phyloP scores from a whole-genome alignment of 2,888 invertebrate genomes.

The Eristalinus sepulchralis region DNA sequence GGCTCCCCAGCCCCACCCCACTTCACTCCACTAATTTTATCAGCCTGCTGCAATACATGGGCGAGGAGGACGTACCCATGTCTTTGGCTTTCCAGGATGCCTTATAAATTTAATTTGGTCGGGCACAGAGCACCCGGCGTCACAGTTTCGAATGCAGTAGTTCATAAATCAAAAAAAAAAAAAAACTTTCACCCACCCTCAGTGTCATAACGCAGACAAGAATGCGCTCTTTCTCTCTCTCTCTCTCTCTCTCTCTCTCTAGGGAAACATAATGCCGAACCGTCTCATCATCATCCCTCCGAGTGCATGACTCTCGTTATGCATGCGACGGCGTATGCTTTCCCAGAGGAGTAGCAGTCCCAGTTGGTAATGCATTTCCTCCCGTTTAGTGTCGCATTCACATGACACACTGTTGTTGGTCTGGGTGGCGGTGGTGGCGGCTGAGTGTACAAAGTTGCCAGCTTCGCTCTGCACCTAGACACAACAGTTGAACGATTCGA shows the following conservation, averaged over 20 bases:
- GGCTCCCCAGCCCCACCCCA: not conserved
- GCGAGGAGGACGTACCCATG: not conserved
- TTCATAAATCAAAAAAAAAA: constrained; percentile 59
- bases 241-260: not conserved
- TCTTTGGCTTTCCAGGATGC: not conserved
- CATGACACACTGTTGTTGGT: constrained; percentile 36
- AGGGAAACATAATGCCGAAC: not conserved
- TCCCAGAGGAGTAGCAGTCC: constrained; percentile 25
- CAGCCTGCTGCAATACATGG: not conserved
- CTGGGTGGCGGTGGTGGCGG: not conserved
- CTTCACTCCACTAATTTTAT: not conserved
- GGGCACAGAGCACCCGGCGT: constrained; percentile 35
- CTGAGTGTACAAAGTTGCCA: not conserved
- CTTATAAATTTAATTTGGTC: constrained; percentile 40
- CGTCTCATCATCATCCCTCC: not conserved
- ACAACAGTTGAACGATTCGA: constrained; percentile 42
- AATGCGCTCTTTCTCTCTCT: not conserved
- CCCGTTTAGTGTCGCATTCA: constrained; percentile 28
- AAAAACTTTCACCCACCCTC: constrained; percentile 28
- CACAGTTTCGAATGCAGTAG: constrained; percentile 53
- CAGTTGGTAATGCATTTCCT: constrained; percentile 56
- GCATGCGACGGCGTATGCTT: constrained; percentile 2
- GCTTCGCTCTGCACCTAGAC: constrained; percentile 21
- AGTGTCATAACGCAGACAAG: constrained; percentile 41
- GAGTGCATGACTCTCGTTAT: constrained; percentile 16